A percentile compares a stretch with the other conserved stretches of the same genome.
Evolutionary conservation across 2,797 vertebrate genomes (phyloP).

Genomic region (Basileuterus tristriatus): DNA sequence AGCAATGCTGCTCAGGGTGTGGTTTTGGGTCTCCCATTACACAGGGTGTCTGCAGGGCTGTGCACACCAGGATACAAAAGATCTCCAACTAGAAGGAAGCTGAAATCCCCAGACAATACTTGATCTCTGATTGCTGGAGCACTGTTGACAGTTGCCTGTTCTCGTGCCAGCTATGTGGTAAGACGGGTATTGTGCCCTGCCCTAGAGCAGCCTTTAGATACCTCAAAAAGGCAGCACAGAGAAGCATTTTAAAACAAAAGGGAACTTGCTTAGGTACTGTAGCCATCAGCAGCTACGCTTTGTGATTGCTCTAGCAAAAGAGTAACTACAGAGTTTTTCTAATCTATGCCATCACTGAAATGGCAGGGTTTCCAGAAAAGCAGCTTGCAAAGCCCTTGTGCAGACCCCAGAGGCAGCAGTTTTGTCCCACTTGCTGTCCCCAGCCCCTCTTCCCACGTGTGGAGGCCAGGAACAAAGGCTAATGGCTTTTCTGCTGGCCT

Average conservation of each 20-base stretch:
- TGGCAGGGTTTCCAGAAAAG: neutral
- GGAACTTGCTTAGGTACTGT: neutral
- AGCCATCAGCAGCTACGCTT: neutral
- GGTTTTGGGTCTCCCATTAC: neutral
- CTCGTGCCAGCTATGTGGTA: neutral
- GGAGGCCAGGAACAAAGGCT: neutral
- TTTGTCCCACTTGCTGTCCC: neutral
- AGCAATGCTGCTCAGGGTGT: neutral
- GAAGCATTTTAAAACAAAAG: neutral
- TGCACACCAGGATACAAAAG: neutral
- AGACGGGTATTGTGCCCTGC: neutral
- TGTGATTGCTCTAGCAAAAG: neutral
- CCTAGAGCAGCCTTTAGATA: neutral
- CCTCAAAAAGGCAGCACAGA: neutral
- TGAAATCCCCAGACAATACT: neutral
- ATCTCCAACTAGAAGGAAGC: neutral
- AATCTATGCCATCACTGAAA: neutral
- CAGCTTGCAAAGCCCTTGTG: neutral
- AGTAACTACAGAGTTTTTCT: neutral
- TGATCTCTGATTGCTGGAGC: neutral
- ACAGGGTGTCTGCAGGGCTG: neutral
- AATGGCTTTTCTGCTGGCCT: neutral
- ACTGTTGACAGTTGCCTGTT: neutral
- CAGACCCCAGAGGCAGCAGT: neutral
- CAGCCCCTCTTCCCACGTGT: neutral